Evolutionary conservation across 2,888 invertebrate genomes (phyloP), one percentile per base, ranked within the genome.

Genomic region (Temnothorax rugatulus): DNA sequence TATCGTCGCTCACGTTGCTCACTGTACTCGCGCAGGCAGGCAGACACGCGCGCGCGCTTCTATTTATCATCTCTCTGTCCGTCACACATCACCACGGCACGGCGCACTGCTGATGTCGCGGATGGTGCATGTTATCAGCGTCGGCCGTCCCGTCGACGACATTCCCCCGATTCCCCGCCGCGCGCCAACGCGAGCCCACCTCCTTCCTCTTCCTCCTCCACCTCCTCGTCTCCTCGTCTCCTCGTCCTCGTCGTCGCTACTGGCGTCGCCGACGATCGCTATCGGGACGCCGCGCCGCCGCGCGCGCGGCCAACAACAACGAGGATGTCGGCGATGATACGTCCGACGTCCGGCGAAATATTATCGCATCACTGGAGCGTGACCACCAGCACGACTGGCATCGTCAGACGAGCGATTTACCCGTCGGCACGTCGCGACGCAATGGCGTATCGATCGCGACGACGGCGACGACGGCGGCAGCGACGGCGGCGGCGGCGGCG

Each of bases 401-500:
- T 88, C 85, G 89, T 88, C 88, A 86, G 77, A 89, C 89, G 63
- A 83, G 86, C 90, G 90, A 91, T 91, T 92, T 91, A 92, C 91
- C 92, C 91, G 73, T 79, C 73, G 91, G 90, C 90, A 93, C 92
- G 92, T 90, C 90, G 92, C 92, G 91, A 91, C 92, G 92, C 91
- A 93, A 93, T 93, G 93, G 93, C 93, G 93, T 94, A 94, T 94
- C 93, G 94, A 94, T 94, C 94, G 93, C 91, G 85, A 63, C 84
- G 71, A 59, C 76, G 85, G 71, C 66, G 86, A 69, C 84, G 89
- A 75, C 87, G 81, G 71, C 84, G 75, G 68, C 71, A 47, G 54
- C 68, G 84, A 76, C 71, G 85, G 82, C 68, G 84, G 81, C 71
- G 85, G 82, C 59, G 85, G 74, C 64, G 59, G 69, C 41, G 63